Percentiles rank a stretch among this genome's conserved stretches.
Evolutionary conservation across 2,797 vertebrate genomes (phyloP).

Genomic region (Melanogrammus aeglefinus): DNA sequence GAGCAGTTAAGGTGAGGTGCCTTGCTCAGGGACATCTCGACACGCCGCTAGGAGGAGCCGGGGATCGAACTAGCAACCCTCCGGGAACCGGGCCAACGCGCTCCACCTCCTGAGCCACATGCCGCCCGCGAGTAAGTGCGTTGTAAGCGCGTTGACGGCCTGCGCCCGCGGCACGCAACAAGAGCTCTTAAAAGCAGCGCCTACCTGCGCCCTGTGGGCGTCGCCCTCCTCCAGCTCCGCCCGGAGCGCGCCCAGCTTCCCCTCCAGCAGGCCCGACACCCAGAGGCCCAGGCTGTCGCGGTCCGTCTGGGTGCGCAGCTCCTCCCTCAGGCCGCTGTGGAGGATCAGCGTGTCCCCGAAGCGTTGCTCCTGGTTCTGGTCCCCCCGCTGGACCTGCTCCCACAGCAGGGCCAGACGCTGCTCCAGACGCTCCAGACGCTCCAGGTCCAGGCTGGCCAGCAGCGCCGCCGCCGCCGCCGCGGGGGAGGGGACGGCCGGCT

Average conservation of each 20-base stretch:
- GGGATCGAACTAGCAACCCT: too few relatives aligned
- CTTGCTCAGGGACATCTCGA: too few relatives aligned
- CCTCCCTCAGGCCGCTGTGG: conserved; percentile 74
- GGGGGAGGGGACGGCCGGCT: conserved; percentile 47
- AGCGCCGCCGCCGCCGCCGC: conserved; percentile 22
- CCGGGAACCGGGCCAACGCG: too few relatives aligned
- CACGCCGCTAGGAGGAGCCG: too few relatives aligned
- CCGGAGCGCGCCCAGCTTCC: conserved; percentile 55
- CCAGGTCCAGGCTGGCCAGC: conserved; percentile 52
- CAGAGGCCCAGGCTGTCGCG: conserved; percentile 67
- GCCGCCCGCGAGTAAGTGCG: too few relatives aligned
- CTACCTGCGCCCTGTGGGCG: conserved; percentile 53
- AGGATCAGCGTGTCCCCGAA: conserved; percentile 69
- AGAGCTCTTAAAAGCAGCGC: background rate
- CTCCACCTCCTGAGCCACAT: too few relatives aligned
- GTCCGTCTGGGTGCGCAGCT: conserved; percentile 72
- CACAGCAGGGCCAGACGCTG: conserved; percentile 75
- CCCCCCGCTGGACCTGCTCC: conserved; percentile 68
- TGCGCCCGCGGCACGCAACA: too few relatives aligned
- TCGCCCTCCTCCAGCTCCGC: conserved; percentile 61
- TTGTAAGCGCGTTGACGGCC: too few relatives aligned
- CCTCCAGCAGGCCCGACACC: conserved; percentile 72
- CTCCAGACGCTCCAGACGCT: conserved; percentile 74
- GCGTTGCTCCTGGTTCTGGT: conserved; percentile 61
- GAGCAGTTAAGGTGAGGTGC: too few relatives aligned